Evolutionary conservation across 2,797 vertebrate genomes (phyloP).

Genomic region (Paguma larvata): DNA sequence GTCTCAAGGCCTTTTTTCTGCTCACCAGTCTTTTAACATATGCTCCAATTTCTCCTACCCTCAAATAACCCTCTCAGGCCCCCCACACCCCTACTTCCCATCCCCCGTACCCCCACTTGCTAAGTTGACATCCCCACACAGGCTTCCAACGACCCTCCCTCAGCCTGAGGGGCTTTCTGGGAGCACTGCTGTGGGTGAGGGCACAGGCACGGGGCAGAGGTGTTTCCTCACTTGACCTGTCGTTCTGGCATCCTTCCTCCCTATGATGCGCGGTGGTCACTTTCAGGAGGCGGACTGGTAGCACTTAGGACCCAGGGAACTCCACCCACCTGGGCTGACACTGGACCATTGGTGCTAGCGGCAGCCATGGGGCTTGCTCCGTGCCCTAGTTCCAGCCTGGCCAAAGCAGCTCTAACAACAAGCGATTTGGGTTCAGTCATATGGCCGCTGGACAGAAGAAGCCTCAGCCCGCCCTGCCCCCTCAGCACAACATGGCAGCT

Average conservation of each 20-base stretch:
- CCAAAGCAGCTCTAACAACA: neutral
- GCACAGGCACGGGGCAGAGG: neutral
- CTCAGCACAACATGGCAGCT: neutral
- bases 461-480: neutral
- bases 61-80: fast-evolving
- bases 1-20: neutral
- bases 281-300: neutral
- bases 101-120: neutral
- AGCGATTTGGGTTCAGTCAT: neutral
- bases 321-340: neutral
- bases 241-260: neutral
- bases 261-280: neutral
- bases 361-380: neutral
- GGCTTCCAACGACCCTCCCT: neutral
- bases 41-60: neutral
- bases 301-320: neutral
- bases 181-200: neutral
- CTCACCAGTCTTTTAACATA: neutral
- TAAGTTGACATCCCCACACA: neutral
- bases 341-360: neutral
- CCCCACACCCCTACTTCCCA: neutral
- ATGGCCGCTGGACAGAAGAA: neutral
- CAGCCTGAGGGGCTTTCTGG: neutral
- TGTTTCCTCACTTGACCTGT: neutral
- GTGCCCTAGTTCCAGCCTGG: neutral